phyloP scores from a whole-genome alignment of 2,113 vertebrate species.

The Tauraco erythrolophus region DNA sequence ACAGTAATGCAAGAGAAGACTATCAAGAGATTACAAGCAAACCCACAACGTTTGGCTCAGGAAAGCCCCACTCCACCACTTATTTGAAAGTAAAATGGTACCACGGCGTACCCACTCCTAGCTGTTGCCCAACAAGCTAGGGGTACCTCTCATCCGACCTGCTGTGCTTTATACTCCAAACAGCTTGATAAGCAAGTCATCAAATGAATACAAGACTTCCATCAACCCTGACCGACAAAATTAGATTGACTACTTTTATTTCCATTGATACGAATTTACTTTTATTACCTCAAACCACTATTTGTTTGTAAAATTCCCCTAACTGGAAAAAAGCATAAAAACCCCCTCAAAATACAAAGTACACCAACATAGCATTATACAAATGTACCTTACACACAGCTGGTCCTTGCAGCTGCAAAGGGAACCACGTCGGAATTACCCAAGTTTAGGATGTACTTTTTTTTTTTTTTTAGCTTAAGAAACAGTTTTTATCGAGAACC shows the following conservation, averaged over 20 bases:
- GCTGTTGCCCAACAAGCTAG: background rate
- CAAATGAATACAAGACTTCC: background rate
- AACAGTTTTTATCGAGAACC: background rate
- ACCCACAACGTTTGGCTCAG: background rate
- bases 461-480: background rate
- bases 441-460: background rate
- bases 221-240: background rate
- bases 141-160: background rate
- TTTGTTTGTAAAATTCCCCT: background rate
- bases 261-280: background rate
- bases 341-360: background rate
- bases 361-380: background rate
- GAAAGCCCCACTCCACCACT: background rate
- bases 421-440: background rate
- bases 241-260: background rate
- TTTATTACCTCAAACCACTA: background rate
- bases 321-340: background rate
- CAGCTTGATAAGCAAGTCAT: background rate
- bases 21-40: background rate
- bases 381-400: slow-evolving; percentile 29
- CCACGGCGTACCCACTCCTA: background rate
- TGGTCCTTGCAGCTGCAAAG: slow-evolving; percentile 39
- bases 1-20: background rate
- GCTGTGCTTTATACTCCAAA: background rate
- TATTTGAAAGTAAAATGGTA: background rate